These are phyloP conservation scores for Heterotis niloticus DNA, from an alignment of 2,113 vertebrate species.

Conservation along the genomic window DNA sequence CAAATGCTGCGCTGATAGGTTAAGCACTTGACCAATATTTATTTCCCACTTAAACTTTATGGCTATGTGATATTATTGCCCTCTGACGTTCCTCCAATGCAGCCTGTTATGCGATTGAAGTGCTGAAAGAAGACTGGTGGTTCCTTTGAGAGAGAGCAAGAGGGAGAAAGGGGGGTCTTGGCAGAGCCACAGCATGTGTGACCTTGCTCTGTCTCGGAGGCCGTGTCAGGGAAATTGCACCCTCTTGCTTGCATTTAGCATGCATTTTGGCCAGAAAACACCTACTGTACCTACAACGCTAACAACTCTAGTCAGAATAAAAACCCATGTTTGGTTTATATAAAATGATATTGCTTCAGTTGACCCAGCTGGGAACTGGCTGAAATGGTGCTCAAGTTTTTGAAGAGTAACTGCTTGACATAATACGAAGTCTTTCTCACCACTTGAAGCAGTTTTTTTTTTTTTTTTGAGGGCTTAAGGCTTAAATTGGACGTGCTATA, in stretches of 20 bases:
- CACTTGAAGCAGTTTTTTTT: too few relatives aligned
- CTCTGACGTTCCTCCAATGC: conserved; percentile 12
- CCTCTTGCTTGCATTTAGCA: neutral
- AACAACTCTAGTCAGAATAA: neutral
- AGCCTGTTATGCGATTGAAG: neutral
- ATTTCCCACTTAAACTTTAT: conserved; percentile 27
- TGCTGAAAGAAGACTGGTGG: neutral
- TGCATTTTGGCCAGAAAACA: neutral
- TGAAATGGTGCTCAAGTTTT: neutral
- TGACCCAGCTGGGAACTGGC: neutral
- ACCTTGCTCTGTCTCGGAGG: neutral
- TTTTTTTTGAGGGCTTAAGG: too few relatives aligned
- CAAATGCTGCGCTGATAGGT: conserved; percentile 5
- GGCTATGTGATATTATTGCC: conserved; percentile 9
- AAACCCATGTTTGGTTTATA: neutral
- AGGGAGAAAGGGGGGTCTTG: neutral
- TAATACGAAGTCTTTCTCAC: too few relatives aligned
- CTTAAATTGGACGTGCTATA: neutral
- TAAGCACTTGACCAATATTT: conserved; percentile 24
- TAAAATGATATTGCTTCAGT: neutral
- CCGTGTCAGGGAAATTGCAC: neutral
- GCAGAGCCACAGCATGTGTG: neutral
- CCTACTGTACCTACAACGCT: neutral
- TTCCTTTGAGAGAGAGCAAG: neutral
- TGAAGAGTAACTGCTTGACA: too few relatives aligned